Evolutionary conservation across 2,113 vertebrate genomes (phyloP).

Genomic region (Patagioenas fasciata): DNA sequence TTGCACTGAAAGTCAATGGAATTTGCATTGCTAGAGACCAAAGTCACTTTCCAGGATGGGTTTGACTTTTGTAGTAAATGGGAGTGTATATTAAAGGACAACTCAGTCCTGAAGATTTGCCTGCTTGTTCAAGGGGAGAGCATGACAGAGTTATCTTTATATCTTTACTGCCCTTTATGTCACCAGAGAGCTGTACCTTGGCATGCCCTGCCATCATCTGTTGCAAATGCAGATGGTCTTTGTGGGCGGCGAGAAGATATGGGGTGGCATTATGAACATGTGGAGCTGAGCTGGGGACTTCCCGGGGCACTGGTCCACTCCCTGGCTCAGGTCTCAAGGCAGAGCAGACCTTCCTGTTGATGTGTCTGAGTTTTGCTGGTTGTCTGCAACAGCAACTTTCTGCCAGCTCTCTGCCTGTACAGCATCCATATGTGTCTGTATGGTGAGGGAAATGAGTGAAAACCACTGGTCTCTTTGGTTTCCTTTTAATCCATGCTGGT

Average conservation of each 20-base stretch:
- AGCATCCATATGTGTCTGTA: neutral
- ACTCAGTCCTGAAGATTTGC: neutral
- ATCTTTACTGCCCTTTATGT: accelerated
- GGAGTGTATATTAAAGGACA: neutral
- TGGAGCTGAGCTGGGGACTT: neutral
- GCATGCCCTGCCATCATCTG: neutral
- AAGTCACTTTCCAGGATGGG: neutral
- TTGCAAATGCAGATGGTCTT: neutral
- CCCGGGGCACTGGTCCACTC: accelerated
- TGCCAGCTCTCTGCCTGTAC: neutral
- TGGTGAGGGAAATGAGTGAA: neutral
- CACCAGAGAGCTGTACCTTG: neutral
- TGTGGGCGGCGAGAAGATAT: neutral
- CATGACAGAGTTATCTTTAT: neutral
- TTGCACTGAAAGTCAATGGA: neutral
- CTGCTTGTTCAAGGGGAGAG: neutral
- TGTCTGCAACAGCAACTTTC: neutral
- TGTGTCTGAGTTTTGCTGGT: neutral
- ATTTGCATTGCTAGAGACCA: neutral
- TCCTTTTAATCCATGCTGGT: neutral
- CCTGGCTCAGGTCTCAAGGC: neutral
- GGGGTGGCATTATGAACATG: neutral
- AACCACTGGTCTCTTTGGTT: neutral
- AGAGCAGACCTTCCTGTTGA: neutral
- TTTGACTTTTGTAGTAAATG: neutral